These are phyloP conservation scores for Tupaia chinensis DNA, from an alignment of 2,113 vertebrate species.

Conservation along the genomic window DNA sequence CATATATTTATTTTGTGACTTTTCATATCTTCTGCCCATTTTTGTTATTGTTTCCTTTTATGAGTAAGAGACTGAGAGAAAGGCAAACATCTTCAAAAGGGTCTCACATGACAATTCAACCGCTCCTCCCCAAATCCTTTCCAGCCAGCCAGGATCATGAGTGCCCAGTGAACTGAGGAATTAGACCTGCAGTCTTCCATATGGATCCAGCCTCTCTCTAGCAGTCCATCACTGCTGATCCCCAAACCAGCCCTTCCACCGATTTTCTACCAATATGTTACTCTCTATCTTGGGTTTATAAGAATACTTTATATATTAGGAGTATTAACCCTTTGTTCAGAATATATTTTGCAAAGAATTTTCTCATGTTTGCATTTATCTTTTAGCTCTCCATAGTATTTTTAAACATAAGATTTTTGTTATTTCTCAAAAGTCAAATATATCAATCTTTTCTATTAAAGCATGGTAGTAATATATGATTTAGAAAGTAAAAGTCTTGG, in stretches of 20 bases:
- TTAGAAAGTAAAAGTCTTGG: background rate
- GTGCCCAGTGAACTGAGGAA: too few relatives aligned
- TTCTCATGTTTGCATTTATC: background rate
- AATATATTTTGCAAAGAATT: background rate
- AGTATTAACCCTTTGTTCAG: background rate
- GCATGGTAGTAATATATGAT: background rate
- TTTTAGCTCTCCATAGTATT: background rate
- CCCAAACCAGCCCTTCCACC: background rate
- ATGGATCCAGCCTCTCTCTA: too few relatives aligned
- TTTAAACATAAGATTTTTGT: background rate
- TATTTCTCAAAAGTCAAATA: slow-evolving; percentile 4
- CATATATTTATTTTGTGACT: background rate
- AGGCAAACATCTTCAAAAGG: too few relatives aligned
- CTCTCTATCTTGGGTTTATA: background rate
- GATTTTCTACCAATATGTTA: background rate
- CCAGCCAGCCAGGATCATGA: too few relatives aligned
- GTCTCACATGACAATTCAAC: too few relatives aligned
- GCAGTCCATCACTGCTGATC: too few relatives aligned
- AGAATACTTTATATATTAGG: background rate
- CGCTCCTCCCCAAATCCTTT: too few relatives aligned
- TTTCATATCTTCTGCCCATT: background rate
- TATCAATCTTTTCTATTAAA: background rate
- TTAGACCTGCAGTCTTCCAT: too few relatives aligned
- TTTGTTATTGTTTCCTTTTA: too few relatives aligned
- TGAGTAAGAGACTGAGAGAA: too few relatives aligned